Evolutionary conservation across 53 echinoderm and acorn worm species (phyloP), one percentile per base, ranked within the genome.

Genomic region (Zoroaster sp.): DNA sequence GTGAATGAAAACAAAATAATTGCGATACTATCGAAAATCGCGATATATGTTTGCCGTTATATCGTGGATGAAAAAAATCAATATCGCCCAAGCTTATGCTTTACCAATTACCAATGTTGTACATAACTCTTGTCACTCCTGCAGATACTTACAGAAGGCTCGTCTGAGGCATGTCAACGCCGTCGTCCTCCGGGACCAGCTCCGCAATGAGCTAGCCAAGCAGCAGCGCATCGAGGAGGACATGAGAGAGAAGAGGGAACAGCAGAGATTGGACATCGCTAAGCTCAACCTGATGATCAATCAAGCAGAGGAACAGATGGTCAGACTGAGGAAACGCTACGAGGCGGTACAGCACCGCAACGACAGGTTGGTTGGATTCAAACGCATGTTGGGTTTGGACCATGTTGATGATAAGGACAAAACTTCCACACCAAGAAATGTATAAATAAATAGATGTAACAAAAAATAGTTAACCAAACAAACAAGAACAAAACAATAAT

Each of bases 251-350:
- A 96, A 99, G 93, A 72, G 94, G 46, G 99, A 99, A 82, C 99
- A 99, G 88, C 99, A 99, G 68, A 89, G 99, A 31, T 89, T 99
- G 92, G 99, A 99, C 51, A 99, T 99, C 38, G 95, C 95, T 75
- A 99, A 99, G 83, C 99, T 99, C 51, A 99, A 99, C 85, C 93
- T 95, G 66, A 99, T 99, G 99, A 99, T 99, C 91, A 99, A 99
- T 90, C 99, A 99, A 76, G 99, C 96, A 21, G 96, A 96, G 82
- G 95, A 99, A 47, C 99, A 99, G 90, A 99, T 99, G 99, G 99
- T 99, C 41, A 89, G 89, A 78, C 92, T 99, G 8, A 89, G 99
- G 36, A 99, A 96, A 74, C 88, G 99, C 44, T 99, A 94, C 23
- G 95, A 99, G 88, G 91, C 98, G 38, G 99, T 99, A 13, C 98